Conservation (phyloP, 2,113 vertebrate genomes). For the Mustela lutreola region DNA sequence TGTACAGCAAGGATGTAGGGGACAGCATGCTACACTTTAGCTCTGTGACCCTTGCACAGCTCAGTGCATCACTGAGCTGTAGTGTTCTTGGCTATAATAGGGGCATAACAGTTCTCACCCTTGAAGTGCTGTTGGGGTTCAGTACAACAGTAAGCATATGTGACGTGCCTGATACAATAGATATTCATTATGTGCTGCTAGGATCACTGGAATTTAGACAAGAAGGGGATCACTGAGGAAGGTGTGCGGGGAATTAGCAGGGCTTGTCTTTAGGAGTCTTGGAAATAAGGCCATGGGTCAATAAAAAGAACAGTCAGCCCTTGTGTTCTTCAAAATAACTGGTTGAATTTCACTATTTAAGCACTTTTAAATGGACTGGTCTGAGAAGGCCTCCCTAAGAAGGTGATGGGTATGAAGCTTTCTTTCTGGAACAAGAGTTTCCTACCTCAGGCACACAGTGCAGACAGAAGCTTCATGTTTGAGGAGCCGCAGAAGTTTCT, state of each 20-base stretch:
- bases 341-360: too few species aligned
- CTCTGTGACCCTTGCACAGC: background rate
- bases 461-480: background rate
- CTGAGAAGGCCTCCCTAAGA: background rate
- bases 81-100: background rate
- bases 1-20: background rate
- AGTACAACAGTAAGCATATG: background rate
- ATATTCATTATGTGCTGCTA: background rate
- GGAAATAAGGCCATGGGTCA: background rate
- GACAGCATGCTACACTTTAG: background rate
- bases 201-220: background rate
- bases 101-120: background rate
- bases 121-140: background rate
- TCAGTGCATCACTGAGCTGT: background rate
- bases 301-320: background rate
- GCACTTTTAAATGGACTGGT: background rate
- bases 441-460: too few species aligned
- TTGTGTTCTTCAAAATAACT: too few species aligned
- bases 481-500: background rate
- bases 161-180: background rate
- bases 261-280: background rate
- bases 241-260: background rate
- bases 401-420: background rate
- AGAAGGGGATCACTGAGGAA: background rate
- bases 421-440: background rate